These are phyloP conservation scores for Acanthoscelides obtectus DNA, from an alignment of 2,888 invertebrate genomes.

Conservation along the genomic window DNA sequence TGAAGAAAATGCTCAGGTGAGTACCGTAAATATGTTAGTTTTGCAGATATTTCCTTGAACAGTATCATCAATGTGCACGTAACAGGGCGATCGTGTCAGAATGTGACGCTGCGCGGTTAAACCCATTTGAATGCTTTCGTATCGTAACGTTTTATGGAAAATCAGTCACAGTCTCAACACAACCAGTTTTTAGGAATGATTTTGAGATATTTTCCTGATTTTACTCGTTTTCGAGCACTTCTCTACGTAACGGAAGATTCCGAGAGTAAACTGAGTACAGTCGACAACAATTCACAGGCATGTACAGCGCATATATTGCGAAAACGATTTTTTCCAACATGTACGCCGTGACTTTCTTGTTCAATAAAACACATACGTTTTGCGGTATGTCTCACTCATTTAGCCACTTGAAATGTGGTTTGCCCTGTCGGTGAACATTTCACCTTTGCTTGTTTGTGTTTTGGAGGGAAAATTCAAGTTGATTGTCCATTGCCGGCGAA, in stretches of 20 bases:
- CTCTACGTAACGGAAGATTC: background rate
- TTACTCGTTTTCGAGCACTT: background rate
- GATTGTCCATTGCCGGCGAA: background rate
- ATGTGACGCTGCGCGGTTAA: conserved; percentile 37
- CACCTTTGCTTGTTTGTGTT: conserved; percentile 31
- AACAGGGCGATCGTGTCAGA: conserved; percentile 41
- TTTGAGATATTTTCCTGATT: conserved; percentile 6
- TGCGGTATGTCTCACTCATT: conserved; percentile 30
- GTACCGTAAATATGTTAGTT: conserved; percentile 23
- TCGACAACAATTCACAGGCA: background rate
- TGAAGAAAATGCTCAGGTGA: conserved; percentile 46
- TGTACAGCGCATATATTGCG: background rate
- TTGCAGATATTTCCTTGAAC: conserved; percentile 24
- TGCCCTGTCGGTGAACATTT: conserved; percentile 29
- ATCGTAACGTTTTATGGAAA: conserved; percentile 9
- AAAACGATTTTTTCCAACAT: conserved; percentile 20
- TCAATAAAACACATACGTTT: conserved; percentile 35
- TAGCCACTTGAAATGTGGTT: conserved; percentile 25
- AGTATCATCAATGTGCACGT: conserved; percentile 45
- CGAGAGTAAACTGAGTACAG: background rate
- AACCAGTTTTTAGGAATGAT: conserved; percentile 5
- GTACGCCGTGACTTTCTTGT: conserved; percentile 31
- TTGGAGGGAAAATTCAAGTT: conserved; percentile 46
- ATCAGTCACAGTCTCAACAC: conserved; percentile 37
- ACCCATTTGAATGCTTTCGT: conserved; percentile 23